A percentile compares a stretch with the other conserved stretches of the same genome.
phyloP scores from a whole-genome alignment of 1,140 invertebrate species.

The Zaprionus taronus region DNA sequence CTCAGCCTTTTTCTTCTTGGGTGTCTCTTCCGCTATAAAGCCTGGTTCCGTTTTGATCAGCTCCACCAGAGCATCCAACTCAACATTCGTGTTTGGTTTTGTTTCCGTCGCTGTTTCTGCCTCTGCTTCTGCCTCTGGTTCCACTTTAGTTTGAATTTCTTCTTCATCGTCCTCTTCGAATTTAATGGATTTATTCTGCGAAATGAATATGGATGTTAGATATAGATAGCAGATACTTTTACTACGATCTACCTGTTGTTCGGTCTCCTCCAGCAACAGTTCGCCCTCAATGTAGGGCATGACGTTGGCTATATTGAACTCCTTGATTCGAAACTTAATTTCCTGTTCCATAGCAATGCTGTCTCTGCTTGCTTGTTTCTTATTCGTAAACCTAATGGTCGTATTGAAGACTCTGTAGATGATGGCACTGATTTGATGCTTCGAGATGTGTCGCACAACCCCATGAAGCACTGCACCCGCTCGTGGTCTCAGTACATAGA shows the following conservation, averaged over 20 bases:
- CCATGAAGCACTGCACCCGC: slow-evolving; percentile 85
- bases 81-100: slow-evolving; percentile 27
- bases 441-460: slow-evolving; percentile 69
- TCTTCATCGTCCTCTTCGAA: slow-evolving; percentile 41
- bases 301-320: slow-evolving; percentile 70
- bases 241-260: slow-evolving; percentile 27
- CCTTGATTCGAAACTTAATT: slow-evolving; percentile 77
- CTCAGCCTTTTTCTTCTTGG: slow-evolving; percentile 32
- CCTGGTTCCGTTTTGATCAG: slow-evolving; percentile 53
- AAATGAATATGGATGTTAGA: neutral
- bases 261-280: slow-evolving; percentile 48
- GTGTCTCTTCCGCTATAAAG: neutral
- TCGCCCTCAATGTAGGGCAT: slow-evolving; percentile 84
- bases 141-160: neutral
- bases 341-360: slow-evolving; percentile 69
- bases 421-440: slow-evolving; percentile 71
- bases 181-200: slow-evolving; percentile 48
- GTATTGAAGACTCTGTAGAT: slow-evolving; percentile 83
- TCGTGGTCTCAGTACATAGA: slow-evolving; percentile 86
- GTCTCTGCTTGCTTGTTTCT: slow-evolving; percentile 35
- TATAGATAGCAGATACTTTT: neutral
- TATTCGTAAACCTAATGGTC: slow-evolving; percentile 70
- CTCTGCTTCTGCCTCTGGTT: slow-evolving; percentile 34
- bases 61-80: slow-evolving; percentile 64
- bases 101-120: slow-evolving; percentile 7